Evolutionary conservation across 1,140 invertebrate genomes (phyloP).

Genomic region (Cydia amplana): DNA sequence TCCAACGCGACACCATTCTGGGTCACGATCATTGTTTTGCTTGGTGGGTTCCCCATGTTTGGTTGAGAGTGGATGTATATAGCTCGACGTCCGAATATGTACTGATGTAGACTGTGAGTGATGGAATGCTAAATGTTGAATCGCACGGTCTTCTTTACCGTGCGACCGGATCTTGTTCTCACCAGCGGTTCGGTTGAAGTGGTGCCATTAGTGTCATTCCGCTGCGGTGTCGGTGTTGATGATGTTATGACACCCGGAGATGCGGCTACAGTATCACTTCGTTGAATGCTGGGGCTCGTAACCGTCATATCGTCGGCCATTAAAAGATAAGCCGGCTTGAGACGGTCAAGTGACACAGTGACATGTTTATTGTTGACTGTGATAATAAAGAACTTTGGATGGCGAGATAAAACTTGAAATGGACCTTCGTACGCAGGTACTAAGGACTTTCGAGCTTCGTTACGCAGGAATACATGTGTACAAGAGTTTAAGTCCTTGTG

Average conservation of each 20-base stretch:
- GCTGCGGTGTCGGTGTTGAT: neutral
- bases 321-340: slow-evolving; percentile 17
- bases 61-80: too few relatives aligned
- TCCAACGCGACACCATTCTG: too few relatives aligned
- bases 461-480: too few relatives aligned
- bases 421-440: too few relatives aligned
- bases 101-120: neutral
- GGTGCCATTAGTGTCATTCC: neutral
- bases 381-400: too few relatives aligned
- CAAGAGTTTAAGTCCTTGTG: too few relatives aligned
- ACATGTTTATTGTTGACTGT: neutral
- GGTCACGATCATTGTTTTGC: too few relatives aligned
- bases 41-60: too few relatives aligned
- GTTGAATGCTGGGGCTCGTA: neutral
- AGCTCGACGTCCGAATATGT: too few relatives aligned
- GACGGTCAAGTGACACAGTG: slow-evolving; percentile 12
- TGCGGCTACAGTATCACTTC: neutral
- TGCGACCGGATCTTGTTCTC: slow-evolving; percentile 12
- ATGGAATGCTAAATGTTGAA: neutral
- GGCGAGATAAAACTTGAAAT: too few relatives aligned
- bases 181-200: neutral
- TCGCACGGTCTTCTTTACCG: neutral
- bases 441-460: too few relatives aligned
- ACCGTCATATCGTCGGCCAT: neutral
- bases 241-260: neutral